Conservation (phyloP, 2,888 invertebrate genomes). For the Thelaira solivaga region DNA sequence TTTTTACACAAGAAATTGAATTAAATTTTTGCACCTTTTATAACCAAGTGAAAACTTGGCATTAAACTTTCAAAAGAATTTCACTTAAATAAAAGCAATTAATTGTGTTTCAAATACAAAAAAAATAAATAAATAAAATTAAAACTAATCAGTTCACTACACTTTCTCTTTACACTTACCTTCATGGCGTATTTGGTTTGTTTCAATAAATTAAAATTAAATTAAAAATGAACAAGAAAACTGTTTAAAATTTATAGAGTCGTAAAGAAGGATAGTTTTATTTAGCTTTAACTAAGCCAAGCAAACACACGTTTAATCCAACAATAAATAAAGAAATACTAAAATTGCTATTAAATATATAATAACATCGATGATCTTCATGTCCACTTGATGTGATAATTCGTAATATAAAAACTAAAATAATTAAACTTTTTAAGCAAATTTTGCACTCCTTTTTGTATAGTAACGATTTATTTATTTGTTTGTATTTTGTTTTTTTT, state of each 20-base stretch:
- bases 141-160: neutral
- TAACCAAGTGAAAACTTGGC: constrained; percentile 58
- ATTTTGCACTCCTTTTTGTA: constrained; percentile 1
- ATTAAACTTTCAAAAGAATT: constrained; percentile 30
- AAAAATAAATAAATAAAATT: no score
- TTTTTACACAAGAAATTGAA: neutral
- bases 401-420: neutral
- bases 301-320: constrained; percentile 66
- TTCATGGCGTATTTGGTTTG: constrained; percentile 43
- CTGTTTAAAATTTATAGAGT: neutral
- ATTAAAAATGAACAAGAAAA: neutral
- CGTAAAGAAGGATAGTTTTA: constrained; percentile 6
- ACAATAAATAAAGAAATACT: constrained; percentile 72
- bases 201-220: constrained; percentile 10
- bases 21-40: neutral
- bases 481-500: no score
- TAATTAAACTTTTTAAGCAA: constrained; percentile 17
- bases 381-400: constrained; percentile 65
- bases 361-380: constrained; percentile 75
- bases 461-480: neutral
- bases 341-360: constrained; percentile 73
- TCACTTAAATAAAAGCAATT: constrained; percentile 26
- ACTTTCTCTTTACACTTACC: constrained; percentile 57
- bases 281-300: neutral
- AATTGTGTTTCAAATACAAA: neutral